Evolutionary conservation across 2,888 invertebrate species (phyloP), one percentile per base, ranked within the genome.

Genomic region (Drosophila greeni): DNA sequence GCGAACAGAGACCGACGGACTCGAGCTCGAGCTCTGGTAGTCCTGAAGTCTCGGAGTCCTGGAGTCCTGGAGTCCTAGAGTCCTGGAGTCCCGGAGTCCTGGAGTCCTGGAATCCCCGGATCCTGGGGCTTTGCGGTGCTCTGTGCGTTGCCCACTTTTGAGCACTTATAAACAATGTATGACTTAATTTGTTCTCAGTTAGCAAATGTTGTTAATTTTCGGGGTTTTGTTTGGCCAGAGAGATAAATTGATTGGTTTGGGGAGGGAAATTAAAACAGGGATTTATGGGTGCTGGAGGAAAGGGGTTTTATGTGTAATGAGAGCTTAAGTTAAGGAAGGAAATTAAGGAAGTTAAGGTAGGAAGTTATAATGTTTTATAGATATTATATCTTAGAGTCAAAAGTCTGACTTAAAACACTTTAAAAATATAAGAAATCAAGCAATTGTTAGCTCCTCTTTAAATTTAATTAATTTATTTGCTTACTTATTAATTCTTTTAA

Each of bases 151-250:
- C 61, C 65, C 79, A 71, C 71, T 77, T 77, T 24, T 73, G 74
- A 74, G 80, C 81, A 57, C 84, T 82, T 79, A 75, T 84, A 74
- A 79, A 79, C 79, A 80, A 82, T 82, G 84, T 82, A 84, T 84
- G 70, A 84, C 79, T 80, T 84, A 84, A 80, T 80, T 80, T 80
- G 79, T 79, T 79, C 82, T 84, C 79, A 76, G 82, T 84, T 84
- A 84, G 79, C 74, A 82, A 80, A 75, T 84, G 84, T 79, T 78
- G 84, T 83, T 84, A 83, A 84, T 79, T 79, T 79, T 69, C 36
- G 18, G 52, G 48, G 34, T 14, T 53, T 51, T 51, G 37, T 45
- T 34, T 14, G 14, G 62, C 29, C 42, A 49, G 48, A 53, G 51
- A 55, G 67, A 56, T 60, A 58, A 54, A 58, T 49, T 66, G 64